These are phyloP conservation scores for Drosophila triauraria DNA, from an alignment of 1,140 invertebrate genomes.

Conservation along the genomic window DNA sequence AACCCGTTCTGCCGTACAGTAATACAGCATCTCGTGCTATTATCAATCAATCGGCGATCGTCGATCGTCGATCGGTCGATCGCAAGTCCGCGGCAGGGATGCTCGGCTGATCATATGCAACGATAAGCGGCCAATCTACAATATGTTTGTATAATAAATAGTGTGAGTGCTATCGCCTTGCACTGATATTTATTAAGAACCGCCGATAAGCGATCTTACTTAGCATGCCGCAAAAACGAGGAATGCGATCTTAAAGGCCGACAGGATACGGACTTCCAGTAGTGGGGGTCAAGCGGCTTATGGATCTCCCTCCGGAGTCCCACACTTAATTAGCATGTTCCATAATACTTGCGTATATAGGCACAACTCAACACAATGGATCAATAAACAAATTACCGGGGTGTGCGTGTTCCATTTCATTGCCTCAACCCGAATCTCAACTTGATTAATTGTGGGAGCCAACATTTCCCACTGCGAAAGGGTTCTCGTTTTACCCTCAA, in stretches of 20 bases:
- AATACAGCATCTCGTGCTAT: constrained; percentile 78
- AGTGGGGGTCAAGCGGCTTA: constrained; percentile 59
- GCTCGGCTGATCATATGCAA: constrained; percentile 66
- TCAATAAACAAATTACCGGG: constrained; percentile 78
- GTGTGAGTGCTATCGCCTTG: constrained; percentile 74
- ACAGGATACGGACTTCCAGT: constrained; percentile 64
- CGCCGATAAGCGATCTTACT: constrained; percentile 74
- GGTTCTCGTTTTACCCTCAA: constrained; percentile 32
- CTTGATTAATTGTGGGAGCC: constrained; percentile 83
- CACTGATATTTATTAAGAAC: constrained; percentile 74
- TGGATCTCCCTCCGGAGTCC: constrained; percentile 38
- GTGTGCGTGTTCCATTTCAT: constrained; percentile 73
- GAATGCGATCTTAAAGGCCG: constrained; percentile 66
- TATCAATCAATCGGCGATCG: constrained; percentile 81
- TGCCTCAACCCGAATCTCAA: constrained; percentile 36
- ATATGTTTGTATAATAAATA: constrained; percentile 80
- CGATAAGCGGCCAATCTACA: constrained; percentile 75
- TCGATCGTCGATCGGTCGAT: constrained; percentile 51
- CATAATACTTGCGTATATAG: constrained; percentile 38
- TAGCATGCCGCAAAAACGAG: constrained; percentile 55
- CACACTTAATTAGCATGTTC: constrained; percentile 77
- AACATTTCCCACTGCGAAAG: constrained; percentile 74
- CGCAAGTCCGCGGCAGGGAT: constrained; percentile 39
- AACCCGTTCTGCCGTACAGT: constrained; percentile 66
- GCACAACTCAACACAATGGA: constrained; percentile 58